These are phyloP conservation scores for Centroberyx gerrardi DNA, from an alignment of 2,797 vertebrate species.

Conservation along the genomic window DNA sequence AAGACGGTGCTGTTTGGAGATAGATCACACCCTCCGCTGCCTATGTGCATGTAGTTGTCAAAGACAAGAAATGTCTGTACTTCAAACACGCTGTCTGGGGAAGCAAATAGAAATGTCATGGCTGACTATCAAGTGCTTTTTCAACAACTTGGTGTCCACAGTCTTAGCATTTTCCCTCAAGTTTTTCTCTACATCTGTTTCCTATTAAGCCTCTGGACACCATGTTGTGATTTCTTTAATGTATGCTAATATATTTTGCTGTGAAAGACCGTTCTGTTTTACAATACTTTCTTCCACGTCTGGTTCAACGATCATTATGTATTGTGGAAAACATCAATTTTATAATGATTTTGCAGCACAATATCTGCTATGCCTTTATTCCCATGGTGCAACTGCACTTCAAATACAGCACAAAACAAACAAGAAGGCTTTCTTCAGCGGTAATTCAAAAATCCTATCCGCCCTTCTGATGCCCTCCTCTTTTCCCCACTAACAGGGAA, in stretches of 20 bases:
- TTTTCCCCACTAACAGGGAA: slow-evolving; percentile 87
- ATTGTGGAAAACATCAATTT: slow-evolving; percentile 2
- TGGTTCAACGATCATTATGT: slow-evolving; percentile 16
- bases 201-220: slow-evolving; percentile 33
- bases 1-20: neutral
- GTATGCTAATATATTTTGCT: slow-evolving; percentile 48
- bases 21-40: slow-evolving; percentile 36
- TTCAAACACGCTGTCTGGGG: slow-evolving; percentile 55
- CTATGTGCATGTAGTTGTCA: slow-evolving; percentile 67
- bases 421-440: neutral
- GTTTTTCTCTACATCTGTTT: slow-evolving; percentile 44
- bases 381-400: slow-evolving; percentile 10
- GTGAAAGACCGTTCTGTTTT: slow-evolving; percentile 36
- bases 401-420: slow-evolving; percentile 20
- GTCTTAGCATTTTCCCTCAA: slow-evolving; percentile 28
- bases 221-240: slow-evolving; percentile 28
- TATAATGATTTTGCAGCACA: slow-evolving; percentile 34
- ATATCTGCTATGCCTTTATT: slow-evolving; percentile 30
- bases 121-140: slow-evolving; percentile 23
- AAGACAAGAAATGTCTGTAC: slow-evolving; percentile 16
- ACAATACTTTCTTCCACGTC: neutral
- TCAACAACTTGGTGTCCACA: slow-evolving; percentile 29
- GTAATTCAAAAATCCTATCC: slow-evolving; percentile 1
- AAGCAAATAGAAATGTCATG: slow-evolving; percentile 25
- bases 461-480: slow-evolving; percentile 4